Percentiles rank a stretch among this genome's conserved stretches.
Conservation (phyloP, 1,140 invertebrate genomes). For the Drosophila micromelanica region DNA sequence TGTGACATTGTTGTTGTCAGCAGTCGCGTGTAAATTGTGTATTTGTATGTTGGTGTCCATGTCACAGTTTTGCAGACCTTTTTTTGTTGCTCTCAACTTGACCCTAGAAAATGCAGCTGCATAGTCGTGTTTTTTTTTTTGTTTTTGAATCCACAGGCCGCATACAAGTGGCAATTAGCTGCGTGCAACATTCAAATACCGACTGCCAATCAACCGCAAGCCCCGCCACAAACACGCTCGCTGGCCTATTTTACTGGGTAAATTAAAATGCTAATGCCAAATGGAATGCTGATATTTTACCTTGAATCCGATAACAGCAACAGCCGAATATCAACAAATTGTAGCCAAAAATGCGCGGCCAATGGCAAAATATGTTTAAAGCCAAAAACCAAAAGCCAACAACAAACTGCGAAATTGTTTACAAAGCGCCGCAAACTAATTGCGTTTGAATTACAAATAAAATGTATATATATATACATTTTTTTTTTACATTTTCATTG, state of each 20-base stretch:
- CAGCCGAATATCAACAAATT: constrained; percentile 49
- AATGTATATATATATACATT: not conserved
- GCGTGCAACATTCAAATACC: constrained; percentile 26
- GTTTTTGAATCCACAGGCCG: constrained; percentile 4
- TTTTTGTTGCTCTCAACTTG: constrained; percentile 25
- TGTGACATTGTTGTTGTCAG: constrained; percentile 45
- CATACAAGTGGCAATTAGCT: constrained; percentile 70
- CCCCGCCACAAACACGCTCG: not conserved
- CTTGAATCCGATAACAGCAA: constrained; percentile 46
- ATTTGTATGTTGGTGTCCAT: constrained; percentile 3
- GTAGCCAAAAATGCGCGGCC: constrained; percentile 6
- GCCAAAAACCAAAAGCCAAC: constrained; percentile 31
- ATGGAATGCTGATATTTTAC: constrained; percentile 48
- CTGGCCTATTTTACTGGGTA: not conserved
- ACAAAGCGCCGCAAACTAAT: constrained; percentile 65
- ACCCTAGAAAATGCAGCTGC: constrained; percentile 31
- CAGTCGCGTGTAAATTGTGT: constrained; percentile 21
- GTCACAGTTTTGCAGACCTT: constrained; percentile 19
- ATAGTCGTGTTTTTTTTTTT: not conserved
- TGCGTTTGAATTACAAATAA: constrained; percentile 71
- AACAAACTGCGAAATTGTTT: constrained; percentile 59
- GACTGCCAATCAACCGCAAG: constrained; percentile 13
- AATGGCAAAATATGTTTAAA: constrained; percentile 33
- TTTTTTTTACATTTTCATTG: not conserved
- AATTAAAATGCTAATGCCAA: constrained; percentile 57